These are phyloP conservation scores for Heteropelma amictum DNA, from an alignment of 2,888 invertebrate genomes.

Conservation along the genomic window DNA sequence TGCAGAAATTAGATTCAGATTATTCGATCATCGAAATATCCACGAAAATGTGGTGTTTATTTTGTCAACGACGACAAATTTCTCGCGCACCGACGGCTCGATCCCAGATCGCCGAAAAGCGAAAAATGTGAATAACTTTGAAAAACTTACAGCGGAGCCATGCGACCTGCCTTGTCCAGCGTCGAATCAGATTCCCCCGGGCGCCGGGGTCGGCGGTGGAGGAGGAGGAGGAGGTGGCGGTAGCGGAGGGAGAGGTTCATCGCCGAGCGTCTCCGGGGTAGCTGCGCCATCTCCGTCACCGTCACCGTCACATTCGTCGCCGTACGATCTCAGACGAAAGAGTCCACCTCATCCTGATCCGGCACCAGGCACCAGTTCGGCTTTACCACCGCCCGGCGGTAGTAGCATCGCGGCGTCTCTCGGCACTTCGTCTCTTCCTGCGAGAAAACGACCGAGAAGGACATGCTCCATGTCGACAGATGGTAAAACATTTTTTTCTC, in stretches of 20 bases:
- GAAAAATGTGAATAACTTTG: not conserved
- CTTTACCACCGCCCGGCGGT: conserved; percentile 76
- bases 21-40: no score
- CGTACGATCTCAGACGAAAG: conserved; percentile 93
- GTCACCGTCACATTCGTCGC: conserved; percentile 86
- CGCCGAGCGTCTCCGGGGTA: conserved; percentile 75
- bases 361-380: conserved; percentile 83
- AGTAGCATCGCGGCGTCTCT: conserved; percentile 79
- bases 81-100: no score
- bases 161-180: conserved; percentile 88
- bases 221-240: conserved; percentile 76
- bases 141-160: conserved; percentile 84
- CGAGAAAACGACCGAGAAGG: conserved; percentile 90
- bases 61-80: no score
- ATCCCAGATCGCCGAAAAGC: not conserved
- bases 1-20: no score
- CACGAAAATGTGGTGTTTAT: no score
- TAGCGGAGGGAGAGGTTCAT: conserved; percentile 80
- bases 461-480: conserved; percentile 80
- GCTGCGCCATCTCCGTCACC: conserved; percentile 76
- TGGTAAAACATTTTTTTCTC: conserved; percentile 66
- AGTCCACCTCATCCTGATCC: conserved; percentile 86
- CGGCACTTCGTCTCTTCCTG: conserved; percentile 86
- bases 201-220: conserved; percentile 77
- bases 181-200: conserved; percentile 73